Evolutionary conservation across 2,113 vertebrate species (phyloP).

Genomic region (Amazona guildingii): DNA sequence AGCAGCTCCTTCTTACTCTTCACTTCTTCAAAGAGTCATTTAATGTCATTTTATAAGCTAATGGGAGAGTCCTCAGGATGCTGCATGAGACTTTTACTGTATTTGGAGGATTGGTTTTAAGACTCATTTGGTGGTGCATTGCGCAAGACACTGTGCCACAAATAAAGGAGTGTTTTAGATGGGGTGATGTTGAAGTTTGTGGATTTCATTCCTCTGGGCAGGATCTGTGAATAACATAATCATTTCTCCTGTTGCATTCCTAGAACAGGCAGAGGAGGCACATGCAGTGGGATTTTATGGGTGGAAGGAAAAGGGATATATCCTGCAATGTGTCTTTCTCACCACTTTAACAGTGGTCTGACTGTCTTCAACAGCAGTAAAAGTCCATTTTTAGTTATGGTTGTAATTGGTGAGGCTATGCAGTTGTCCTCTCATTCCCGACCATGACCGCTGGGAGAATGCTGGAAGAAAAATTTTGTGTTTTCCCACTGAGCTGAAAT

Average conservation of each 20-base stretch:
- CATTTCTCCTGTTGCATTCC: not conserved
- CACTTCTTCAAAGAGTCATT: constrained; percentile 62
- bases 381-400: not conserved
- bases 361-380: not conserved
- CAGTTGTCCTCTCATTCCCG: not conserved
- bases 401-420: fast-evolving
- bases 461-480: fast-evolving
- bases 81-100: constrained; percentile 7
- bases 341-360: not conserved
- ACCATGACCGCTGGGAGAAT: not conserved
- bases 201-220: not conserved
- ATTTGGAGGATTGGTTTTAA: constrained; percentile 10
- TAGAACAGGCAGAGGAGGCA: not conserved
- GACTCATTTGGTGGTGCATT: not conserved
- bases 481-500: not conserved
- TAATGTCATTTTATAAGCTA: constrained; percentile 42
- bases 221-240: not conserved
- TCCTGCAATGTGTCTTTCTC: not conserved
- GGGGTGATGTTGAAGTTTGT: not conserved
- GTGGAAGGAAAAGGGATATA: not conserved
- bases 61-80: not conserved
- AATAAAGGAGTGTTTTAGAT: not conserved
- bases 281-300: not conserved
- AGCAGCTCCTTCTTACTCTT: constrained; percentile 40
- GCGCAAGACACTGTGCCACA: not conserved